Evolutionary conservation across 2,113 vertebrate species (phyloP).

Genomic region (Strix aluco): DNA sequence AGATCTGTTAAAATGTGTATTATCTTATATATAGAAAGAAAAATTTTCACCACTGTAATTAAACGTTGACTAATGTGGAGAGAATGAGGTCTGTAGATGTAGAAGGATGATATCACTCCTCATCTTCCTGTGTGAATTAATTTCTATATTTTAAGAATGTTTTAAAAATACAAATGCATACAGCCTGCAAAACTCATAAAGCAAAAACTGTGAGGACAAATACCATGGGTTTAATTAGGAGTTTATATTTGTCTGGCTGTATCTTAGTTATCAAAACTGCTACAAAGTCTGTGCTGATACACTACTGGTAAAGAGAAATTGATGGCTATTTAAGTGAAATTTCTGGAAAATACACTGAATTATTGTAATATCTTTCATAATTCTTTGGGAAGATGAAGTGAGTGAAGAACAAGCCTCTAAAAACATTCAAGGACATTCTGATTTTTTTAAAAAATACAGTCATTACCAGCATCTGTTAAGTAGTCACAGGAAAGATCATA

Average conservation of each 20-base stretch:
- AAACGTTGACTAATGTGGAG: background rate
- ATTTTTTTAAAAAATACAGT: background rate
- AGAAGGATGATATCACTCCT: background rate
- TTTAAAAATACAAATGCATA: background rate
- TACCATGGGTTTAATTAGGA: background rate
- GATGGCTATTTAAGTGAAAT: background rate
- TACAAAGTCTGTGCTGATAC: background rate
- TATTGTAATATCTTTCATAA: background rate
- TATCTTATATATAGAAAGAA: background rate
- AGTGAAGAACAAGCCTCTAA: background rate
- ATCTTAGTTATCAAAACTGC: background rate
- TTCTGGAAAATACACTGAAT: background rate
- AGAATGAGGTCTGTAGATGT: background rate
- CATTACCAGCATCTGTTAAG: background rate
- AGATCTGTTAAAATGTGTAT: background rate
- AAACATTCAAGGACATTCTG: background rate
- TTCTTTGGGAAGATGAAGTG: background rate
- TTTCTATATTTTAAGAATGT: background rate
- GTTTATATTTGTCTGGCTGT: background rate
- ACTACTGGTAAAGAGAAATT: background rate
- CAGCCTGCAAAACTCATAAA: background rate
- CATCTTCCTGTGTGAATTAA: background rate
- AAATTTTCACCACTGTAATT: constrained; percentile 1
- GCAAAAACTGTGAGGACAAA: background rate
- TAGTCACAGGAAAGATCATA: background rate